phyloP scores from a whole-genome alignment of 2,797 vertebrate genomes.

The Botia almorhae region DNA sequence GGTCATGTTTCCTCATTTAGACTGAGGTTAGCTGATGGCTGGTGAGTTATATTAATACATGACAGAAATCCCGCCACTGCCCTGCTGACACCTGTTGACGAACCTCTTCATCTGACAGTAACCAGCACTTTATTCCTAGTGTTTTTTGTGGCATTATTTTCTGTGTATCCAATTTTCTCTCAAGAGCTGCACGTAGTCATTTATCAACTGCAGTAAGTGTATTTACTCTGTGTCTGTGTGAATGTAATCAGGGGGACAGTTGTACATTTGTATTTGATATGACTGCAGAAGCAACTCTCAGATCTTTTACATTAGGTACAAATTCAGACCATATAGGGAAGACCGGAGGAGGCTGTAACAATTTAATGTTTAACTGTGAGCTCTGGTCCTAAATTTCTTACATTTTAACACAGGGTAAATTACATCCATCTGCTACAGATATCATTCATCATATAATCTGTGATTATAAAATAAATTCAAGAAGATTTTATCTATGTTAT shows the following conservation, averaged over 20 bases:
- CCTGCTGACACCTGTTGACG: background rate
- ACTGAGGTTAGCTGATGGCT: conserved; percentile 56
- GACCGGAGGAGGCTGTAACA: background rate
- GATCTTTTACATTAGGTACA: background rate
- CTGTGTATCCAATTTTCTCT: conserved; percentile 25
- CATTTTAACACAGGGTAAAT: background rate
- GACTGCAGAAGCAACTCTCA: background rate
- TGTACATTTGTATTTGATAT: background rate
- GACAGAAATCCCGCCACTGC: conserved; percentile 29
- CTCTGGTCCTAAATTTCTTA: background rate
- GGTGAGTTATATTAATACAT: conserved; percentile 4
- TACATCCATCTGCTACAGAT: too few species aligned
- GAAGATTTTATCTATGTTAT: too few species aligned
- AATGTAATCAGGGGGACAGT: background rate
- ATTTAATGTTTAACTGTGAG: background rate
- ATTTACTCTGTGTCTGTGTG: conserved; percentile 22
- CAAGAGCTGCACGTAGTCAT: conserved; percentile 24
- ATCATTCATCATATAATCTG: too few species aligned
- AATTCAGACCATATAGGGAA: background rate
- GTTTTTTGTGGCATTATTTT: conserved; percentile 46
- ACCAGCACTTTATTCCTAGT: conserved; percentile 39
- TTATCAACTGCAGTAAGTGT: conserved; percentile 29
- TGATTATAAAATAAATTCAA: too few species aligned
- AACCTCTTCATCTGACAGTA: conserved; percentile 44
- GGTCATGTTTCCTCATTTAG: conserved; percentile 56